phyloP scores from a whole-genome alignment of 2,113 vertebrate genomes.

The Beaufortia kweichowensis region DNA sequence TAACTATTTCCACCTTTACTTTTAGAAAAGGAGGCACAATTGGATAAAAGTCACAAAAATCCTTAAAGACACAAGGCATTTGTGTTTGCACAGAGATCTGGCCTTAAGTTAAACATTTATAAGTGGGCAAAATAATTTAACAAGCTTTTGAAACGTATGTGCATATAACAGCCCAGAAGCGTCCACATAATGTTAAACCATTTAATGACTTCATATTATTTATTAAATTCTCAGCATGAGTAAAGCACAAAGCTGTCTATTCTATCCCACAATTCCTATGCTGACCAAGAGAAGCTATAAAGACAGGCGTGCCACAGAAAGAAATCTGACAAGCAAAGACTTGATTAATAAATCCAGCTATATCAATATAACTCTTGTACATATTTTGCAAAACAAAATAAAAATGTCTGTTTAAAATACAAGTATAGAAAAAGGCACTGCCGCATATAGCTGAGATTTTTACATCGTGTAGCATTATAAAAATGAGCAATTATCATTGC shows the following conservation, averaged over 20 bases:
- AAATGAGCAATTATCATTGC: conserved; percentile 9
- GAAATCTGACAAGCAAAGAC: no score
- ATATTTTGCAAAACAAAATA: neutral
- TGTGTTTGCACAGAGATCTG: neutral
- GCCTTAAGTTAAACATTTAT: neutral
- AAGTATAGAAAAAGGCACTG: conserved; percentile 52
- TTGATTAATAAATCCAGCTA: no score
- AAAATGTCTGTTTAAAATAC: neutral
- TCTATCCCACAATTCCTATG: no score
- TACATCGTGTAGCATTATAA: neutral
- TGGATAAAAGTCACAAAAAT: neutral
- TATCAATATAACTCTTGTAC: neutral
- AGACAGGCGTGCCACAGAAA: no score
- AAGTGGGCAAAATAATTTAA: conserved; percentile 12
- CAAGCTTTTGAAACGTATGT: no score
- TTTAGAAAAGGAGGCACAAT: neutral
- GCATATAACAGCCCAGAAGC: neutral
- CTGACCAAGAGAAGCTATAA: no score
- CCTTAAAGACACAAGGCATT: neutral
- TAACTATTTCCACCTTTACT: neutral
- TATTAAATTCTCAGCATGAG: no score
- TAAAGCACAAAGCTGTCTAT: no score
- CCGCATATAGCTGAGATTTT: conserved; percentile 9
- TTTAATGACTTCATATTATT: neutral
- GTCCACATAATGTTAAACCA: neutral